phyloP scores from a whole-genome alignment of 2,797 vertebrate genomes.

The Rachycentron canadum region DNA sequence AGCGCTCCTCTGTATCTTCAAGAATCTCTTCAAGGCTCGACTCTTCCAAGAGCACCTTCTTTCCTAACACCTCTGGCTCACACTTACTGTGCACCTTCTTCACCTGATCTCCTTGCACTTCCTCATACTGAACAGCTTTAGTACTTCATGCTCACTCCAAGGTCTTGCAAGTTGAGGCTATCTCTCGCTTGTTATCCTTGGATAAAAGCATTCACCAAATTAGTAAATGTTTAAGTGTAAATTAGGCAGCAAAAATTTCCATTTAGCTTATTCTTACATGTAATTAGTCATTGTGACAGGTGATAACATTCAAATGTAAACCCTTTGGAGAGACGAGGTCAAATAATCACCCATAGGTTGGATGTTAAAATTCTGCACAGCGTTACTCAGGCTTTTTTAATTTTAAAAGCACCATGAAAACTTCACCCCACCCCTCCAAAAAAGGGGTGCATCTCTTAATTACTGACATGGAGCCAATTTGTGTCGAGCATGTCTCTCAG shows the following conservation, averaged over 20 bases:
- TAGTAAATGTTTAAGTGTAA: background rate
- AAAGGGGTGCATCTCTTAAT: slow-evolving; percentile 78
- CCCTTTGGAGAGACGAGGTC: slow-evolving; percentile 61
- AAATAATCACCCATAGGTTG: slow-evolving; percentile 60
- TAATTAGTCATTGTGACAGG: slow-evolving; percentile 65
- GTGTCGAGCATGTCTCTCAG: slow-evolving; percentile 77
- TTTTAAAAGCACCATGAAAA: slow-evolving; percentile 70
- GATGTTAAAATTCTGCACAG: slow-evolving; percentile 64
- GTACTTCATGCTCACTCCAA: background rate
- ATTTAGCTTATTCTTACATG: slow-evolving; percentile 51
- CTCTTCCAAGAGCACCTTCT: too few relatives aligned
- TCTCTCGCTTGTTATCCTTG: background rate
- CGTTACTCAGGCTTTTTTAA: slow-evolving; percentile 45
- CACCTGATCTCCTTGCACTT: too few relatives aligned
- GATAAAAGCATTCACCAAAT: background rate
- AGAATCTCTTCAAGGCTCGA: too few relatives aligned
- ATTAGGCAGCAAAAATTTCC: slow-evolving; percentile 47
- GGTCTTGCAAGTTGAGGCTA: background rate
- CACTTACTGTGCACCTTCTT: background rate
- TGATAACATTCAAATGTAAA: slow-evolving; percentile 58
- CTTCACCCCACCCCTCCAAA: slow-evolving; percentile 54
- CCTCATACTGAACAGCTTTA: background rate
- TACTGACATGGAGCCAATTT: slow-evolving; percentile 82
- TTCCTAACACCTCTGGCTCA: too few relatives aligned
- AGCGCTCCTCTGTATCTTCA: too few relatives aligned